These are phyloP conservation scores for Dromiciops gliroides DNA, from an alignment of 2,113 vertebrate species.

Conservation along the genomic window DNA sequence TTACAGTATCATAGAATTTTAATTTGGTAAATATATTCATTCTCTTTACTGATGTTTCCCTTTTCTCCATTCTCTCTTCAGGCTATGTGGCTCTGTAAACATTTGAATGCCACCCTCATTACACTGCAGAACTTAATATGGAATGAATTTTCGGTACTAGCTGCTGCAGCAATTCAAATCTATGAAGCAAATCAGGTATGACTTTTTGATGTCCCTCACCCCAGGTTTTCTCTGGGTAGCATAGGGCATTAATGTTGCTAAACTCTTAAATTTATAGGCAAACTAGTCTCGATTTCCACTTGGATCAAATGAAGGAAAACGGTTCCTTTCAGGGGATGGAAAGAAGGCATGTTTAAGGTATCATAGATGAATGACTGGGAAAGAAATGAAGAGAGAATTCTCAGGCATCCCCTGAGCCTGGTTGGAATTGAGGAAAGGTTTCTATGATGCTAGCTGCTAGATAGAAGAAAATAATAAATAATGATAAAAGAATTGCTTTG, in stretches of 20 bases:
- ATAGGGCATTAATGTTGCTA: neutral
- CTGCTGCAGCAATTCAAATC: slow-evolving; percentile 50
- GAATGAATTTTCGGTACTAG: slow-evolving; percentile 58
- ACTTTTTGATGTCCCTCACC: neutral
- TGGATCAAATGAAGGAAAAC: neutral
- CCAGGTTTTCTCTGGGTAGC: neutral
- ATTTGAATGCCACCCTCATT: slow-evolving; percentile 78
- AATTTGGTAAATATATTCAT: neutral
- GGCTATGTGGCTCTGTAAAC: slow-evolving; percentile 88
- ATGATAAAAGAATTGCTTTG: neutral
- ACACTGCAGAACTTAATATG: slow-evolving; percentile 79
- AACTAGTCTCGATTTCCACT: neutral
- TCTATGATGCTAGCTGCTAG: neutral
- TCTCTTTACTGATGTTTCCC: slow-evolving; percentile 44
- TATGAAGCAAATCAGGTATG: slow-evolving; percentile 80
- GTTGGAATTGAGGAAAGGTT: no score
- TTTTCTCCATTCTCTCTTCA: slow-evolving; percentile 63
- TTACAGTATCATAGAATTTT: neutral
- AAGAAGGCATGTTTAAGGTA: rapidly evolving
- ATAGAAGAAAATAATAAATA: rapidly evolving
- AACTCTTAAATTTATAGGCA: neutral
- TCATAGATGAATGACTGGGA: neutral
- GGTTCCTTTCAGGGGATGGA: neutral
- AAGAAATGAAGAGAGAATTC: neutral
- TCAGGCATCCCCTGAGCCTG: rapidly evolving